Evolutionary conservation across 2,888 invertebrate species (phyloP).

Genomic region (Cremastinae sp.): DNA sequence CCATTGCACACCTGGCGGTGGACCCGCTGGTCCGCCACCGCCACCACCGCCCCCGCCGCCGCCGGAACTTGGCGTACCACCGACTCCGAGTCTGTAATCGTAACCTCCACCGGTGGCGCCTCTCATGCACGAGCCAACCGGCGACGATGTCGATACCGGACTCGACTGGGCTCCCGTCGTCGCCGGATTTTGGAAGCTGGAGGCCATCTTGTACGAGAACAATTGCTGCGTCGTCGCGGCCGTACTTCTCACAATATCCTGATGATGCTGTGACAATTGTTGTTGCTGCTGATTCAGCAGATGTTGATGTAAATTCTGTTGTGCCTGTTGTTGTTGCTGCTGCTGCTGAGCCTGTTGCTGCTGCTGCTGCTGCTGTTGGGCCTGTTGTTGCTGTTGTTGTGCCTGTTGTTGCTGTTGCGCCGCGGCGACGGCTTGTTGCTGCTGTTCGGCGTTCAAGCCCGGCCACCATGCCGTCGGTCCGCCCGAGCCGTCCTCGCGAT

Average conservation of each 20-base stretch:
- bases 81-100: constrained; percentile 85
- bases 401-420: constrained; percentile 79
- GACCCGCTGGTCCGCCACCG: constrained; percentile 75
- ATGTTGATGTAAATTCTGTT: constrained; percentile 79
- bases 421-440: constrained; percentile 80
- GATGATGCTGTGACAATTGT: constrained; percentile 78
- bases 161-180: constrained; percentile 85
- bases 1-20: constrained; percentile 84
- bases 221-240: constrained; percentile 86
- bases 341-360: constrained; percentile 82
- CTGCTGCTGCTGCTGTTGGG: constrained; percentile 81
- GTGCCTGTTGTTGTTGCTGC: constrained; percentile 80
- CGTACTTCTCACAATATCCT: constrained; percentile 83
- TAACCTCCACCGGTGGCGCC: constrained; percentile 81
- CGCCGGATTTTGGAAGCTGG: constrained; percentile 88
- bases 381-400: constrained; percentile 79
- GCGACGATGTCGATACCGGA: constrained; percentile 84
- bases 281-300: constrained; percentile 73
- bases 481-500: constrained; percentile 81
- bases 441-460: constrained; percentile 75
- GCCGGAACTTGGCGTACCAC: constrained; percentile 82
- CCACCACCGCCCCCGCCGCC: constrained; percentile 76
- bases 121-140: constrained; percentile 81
- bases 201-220: constrained; percentile 93
- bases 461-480: constrained; percentile 82